A percentile compares a stretch with the other conserved stretches of the same genome.
Evolutionary conservation across 2,797 vertebrate species (phyloP).

Genomic region (Valencia hispanica): DNA sequence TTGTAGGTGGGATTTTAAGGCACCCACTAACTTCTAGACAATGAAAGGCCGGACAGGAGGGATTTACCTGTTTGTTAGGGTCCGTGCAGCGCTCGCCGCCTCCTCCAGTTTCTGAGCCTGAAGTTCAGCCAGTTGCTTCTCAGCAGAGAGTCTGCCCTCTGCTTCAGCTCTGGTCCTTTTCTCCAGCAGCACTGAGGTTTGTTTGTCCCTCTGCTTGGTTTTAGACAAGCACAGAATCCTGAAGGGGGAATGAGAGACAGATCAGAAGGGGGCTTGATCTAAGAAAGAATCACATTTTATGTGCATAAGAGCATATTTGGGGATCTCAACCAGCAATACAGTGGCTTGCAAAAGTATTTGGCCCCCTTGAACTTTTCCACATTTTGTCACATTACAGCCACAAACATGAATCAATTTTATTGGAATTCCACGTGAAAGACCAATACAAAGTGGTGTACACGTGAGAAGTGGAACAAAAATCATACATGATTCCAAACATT

Average conservation of each 20-base stretch:
- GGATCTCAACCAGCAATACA: neutral
- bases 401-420: too few relatives aligned
- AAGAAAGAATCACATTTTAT: neutral
- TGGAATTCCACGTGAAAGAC: too few relatives aligned
- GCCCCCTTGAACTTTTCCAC: too few relatives aligned
- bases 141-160: conserved; percentile 75
- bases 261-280: neutral
- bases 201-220: conserved; percentile 86
- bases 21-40: conserved; percentile 5
- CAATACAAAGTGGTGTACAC: too few relatives aligned
- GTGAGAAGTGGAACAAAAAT: too few relatives aligned
- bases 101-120: conserved; percentile 83
- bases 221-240: conserved; percentile 84
- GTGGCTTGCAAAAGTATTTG: too few relatives aligned
- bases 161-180: conserved; percentile 82
- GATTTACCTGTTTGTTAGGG: conserved; percentile 76
- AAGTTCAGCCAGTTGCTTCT: conserved; percentile 81
- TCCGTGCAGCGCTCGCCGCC: conserved; percentile 72
- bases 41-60: conserved; percentile 1
- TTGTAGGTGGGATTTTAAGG: neutral
- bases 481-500: too few relatives aligned
- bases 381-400: too few relatives aligned
- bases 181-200: conserved; percentile 80
- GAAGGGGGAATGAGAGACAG: neutral
- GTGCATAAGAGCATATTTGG: neutral